These are phyloP conservation scores for Tortricodes alternella DNA, from an alignment of 2,888 invertebrate genomes.

Conservation along the genomic window DNA sequence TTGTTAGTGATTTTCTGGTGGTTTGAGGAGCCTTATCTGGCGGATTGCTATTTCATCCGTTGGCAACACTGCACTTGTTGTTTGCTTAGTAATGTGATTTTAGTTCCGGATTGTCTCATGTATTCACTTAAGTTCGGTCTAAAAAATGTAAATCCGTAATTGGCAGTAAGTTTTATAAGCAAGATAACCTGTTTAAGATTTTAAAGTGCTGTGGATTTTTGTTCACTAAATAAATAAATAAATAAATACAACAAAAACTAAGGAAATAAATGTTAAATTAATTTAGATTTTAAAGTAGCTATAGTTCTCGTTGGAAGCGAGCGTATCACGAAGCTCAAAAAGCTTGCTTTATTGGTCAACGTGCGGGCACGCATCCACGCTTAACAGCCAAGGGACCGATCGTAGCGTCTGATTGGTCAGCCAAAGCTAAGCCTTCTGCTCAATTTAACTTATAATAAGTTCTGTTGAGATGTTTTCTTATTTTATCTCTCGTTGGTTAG, in stretches of 20 bases:
- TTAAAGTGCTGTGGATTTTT: no score
- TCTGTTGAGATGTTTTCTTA: conserved; percentile 26
- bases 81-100: no score
- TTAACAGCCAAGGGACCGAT: conserved; percentile 29
- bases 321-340: background rate
- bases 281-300: background rate
- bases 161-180: no score
- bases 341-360: conserved; percentile 2
- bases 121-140: no score
- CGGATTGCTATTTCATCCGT: no score
- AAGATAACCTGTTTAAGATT: no score
- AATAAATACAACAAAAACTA: background rate
- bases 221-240: no score
- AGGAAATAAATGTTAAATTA: conserved; percentile 5
- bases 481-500: conserved; percentile 5
- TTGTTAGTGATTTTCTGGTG: no score
- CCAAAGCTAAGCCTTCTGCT: conserved; percentile 39
- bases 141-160: no score
- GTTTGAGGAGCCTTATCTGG: no score
- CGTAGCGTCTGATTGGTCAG: conserved; percentile 31
- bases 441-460: conserved; percentile 39
- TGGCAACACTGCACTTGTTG: no score
- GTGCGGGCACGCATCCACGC: conserved; percentile 32
- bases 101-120: no score
- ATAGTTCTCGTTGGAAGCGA: background rate